Conservation (phyloP, 37 sponge, comb jelly and placozoan species). For the Aphrocallistes beatrix region DNA sequence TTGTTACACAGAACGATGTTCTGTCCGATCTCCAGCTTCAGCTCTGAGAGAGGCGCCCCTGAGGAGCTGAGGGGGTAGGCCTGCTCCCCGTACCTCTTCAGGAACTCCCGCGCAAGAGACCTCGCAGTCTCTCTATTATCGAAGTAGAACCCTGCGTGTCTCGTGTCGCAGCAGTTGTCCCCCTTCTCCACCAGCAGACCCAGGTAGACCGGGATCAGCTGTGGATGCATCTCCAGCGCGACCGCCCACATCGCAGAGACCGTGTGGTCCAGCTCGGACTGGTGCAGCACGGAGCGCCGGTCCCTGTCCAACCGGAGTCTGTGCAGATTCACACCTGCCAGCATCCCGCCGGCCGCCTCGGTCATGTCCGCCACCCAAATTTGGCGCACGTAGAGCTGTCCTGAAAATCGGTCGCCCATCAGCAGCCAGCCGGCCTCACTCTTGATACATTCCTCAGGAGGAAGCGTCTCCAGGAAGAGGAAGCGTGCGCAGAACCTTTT, state of each 20-base stretch:
- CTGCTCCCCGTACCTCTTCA: constrained; percentile 29
- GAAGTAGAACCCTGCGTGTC: constrained; percentile 31
- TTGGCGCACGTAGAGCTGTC: constrained; percentile 35
- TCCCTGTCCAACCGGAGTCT: constrained; percentile 38
- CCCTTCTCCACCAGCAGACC: constrained; percentile 26
- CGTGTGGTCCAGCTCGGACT: constrained; percentile 28
- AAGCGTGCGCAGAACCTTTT: constrained; percentile 16
- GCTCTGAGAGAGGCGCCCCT: constrained; percentile 13
- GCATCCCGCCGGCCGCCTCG: constrained; percentile 20
- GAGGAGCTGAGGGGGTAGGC: constrained; percentile 35
- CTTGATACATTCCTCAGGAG: constrained; percentile 11
- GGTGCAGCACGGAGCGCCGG: constrained; percentile 31
- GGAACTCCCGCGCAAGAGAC: neutral
- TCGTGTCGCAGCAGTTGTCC: constrained; percentile 23
- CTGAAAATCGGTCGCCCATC: constrained; percentile 21
- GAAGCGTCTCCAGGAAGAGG: constrained; percentile 31
- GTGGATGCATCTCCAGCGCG: constrained; percentile 25
- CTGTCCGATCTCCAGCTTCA: constrained; percentile 28
- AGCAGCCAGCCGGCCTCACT: constrained; percentile 33
- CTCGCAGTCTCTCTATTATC: constrained; percentile 20
- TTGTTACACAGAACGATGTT: constrained; percentile 25
- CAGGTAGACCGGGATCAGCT: constrained; percentile 26
- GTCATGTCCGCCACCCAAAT: constrained; percentile 32
- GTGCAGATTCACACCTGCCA: constrained; percentile 24
- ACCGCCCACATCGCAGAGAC: constrained; percentile 36